phyloP scores from a whole-genome alignment of 2,888 invertebrate species.

The Synergus japonicus region DNA sequence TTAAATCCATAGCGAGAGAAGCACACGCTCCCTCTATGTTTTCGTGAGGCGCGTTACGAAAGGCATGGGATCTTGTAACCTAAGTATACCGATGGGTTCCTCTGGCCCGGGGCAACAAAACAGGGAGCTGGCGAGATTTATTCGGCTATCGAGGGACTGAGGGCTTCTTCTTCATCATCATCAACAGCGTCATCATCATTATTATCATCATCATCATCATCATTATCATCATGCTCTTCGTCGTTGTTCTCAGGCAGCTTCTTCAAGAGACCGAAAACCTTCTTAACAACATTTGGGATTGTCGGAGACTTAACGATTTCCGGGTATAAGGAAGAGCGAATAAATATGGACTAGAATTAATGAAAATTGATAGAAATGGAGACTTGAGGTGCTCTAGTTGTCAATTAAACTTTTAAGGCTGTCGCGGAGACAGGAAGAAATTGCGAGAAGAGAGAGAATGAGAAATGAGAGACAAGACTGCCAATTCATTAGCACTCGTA shows the following conservation, averaged over 20 bases:
- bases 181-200: slow-evolving; percentile 59
- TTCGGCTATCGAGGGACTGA: slow-evolving; percentile 69
- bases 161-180: slow-evolving; percentile 56
- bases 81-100: slow-evolving; percentile 57
- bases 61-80: slow-evolving; percentile 51
- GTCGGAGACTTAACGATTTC: slow-evolving; percentile 69
- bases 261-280: slow-evolving; percentile 16
- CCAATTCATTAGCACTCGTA: slow-evolving; percentile 77
- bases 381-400: background rate
- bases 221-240: slow-evolving; percentile 53
- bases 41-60: slow-evolving; percentile 64
- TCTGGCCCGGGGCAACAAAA: slow-evolving; percentile 68
- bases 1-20: slow-evolving; percentile 76
- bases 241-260: slow-evolving; percentile 43
- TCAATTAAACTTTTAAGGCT: background rate
- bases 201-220: slow-evolving; percentile 58
- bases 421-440: background rate
- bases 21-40: slow-evolving; percentile 53
- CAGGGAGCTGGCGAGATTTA: slow-evolving; percentile 77
- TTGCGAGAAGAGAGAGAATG: slow-evolving; percentile 27
- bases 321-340: slow-evolving; percentile 60
- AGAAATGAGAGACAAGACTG: slow-evolving; percentile 61
- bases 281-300: slow-evolving; percentile 56
- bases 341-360: slow-evolving; percentile 21
- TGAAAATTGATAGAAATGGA: background rate